Evolutionary conservation across 2,797 vertebrate species (phyloP), one percentile per base, ranked within the genome.

Genomic region (Malurus leucopterus): DNA sequence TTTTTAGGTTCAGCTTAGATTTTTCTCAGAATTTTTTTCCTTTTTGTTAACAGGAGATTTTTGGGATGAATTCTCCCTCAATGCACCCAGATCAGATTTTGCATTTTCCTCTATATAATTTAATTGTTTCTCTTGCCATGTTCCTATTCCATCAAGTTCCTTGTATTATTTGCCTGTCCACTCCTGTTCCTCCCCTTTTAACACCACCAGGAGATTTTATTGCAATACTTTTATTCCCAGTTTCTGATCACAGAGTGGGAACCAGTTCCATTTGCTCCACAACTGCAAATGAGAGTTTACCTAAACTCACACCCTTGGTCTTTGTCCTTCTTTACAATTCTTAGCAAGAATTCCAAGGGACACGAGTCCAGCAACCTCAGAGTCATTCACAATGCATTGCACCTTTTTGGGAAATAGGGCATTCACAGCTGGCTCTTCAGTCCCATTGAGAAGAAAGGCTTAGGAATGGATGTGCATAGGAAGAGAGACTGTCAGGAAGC

Each of bases 401-500:
- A 57, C 5, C 1, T 86, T 62, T 50, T 58, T 11, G 46, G 65
- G 47, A 77, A 80, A 85, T 38, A 27, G 0, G 1, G 13, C 50
- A 68, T 69, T 79, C 54, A 54, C 27, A 74, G 11, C 13, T 46
- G 50, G 20, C 13, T 87, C 13, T 61, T 89, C 54, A 83, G 13
- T 40, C 30, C 47, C 23, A 19, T 9, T 47, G 54, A 57, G 36
- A 74, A 27, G 30, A 61, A 64, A 36, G 1, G 9, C 8, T n/a
- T 23, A 13, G 6, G 50, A 73, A 77, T 11, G 17, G 11, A 59
- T 59, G 41, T 6, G 23, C 0, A 0, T 14, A 46, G 10, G 16
- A 85, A 30, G 12, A 38, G 51, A 76, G 22, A 13, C 4, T 49
- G 49, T 23, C 20, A 32, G 64, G 44, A 79, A 16, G 2, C 4